Evolutionary conservation across 2,113 vertebrate genomes (phyloP).

Genomic region (Lampris incognitus): DNA sequence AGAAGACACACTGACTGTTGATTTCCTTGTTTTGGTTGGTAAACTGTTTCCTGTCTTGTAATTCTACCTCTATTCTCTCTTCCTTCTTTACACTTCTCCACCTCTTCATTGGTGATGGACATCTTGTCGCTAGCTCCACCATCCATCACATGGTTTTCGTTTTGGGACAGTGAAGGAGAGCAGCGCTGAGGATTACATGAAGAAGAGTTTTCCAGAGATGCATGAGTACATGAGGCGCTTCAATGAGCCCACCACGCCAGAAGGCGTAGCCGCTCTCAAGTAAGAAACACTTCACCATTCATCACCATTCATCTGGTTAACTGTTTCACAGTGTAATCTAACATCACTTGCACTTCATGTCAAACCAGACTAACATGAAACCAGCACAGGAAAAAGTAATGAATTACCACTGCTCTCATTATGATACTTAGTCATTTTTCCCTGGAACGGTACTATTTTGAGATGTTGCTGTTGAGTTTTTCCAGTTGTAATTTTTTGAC

Average conservation of each 20-base stretch:
- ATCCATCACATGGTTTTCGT: constrained; percentile 89
- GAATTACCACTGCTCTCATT: no score
- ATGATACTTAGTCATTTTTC: no score
- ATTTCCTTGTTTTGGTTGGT: background rate
- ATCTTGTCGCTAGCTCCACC: constrained; percentile 84
- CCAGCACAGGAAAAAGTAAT: no score
- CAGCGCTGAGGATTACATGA: constrained; percentile 94
- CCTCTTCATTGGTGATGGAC: constrained; percentile 5
- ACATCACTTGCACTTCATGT: no score
- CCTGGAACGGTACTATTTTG: no score
- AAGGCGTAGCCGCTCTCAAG: constrained; percentile 90
- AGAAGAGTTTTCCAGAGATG: constrained; percentile 93
- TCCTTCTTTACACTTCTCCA: constrained; percentile 3
- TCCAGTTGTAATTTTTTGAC: no score
- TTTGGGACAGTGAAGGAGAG: constrained; percentile 93
- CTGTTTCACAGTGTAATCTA: no score
- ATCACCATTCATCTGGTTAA: no score
- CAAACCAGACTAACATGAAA: no score
- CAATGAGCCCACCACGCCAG: constrained; percentile 90
- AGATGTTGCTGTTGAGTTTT: no score
- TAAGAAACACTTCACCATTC: constrained; percentile 71
- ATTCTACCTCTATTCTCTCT: background rate
- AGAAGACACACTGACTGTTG: no score
- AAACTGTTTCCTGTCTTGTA: background rate
- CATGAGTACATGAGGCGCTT: constrained; percentile 88